Conservation (phyloP, 2,113 vertebrate species). For the Mormyrus lacerda region DNA sequence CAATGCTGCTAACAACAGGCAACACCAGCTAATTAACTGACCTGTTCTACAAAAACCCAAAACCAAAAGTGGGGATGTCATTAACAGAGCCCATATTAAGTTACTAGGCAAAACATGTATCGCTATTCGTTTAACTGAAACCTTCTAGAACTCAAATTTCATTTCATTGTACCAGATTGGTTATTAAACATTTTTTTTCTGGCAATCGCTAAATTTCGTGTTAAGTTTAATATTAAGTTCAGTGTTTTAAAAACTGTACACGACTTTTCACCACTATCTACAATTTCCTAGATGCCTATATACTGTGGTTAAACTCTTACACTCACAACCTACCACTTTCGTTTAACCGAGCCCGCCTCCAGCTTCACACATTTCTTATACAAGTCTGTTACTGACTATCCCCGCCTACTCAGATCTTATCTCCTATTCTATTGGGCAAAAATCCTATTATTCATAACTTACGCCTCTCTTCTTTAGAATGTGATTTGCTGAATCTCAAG, state of each 20-base stretch:
- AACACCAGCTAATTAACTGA: background rate
- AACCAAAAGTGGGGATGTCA: background rate
- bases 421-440: background rate
- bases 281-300: background rate
- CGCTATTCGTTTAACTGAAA: background rate
- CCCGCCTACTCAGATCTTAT: background rate
- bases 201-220: background rate
- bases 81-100: background rate
- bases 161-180: background rate
- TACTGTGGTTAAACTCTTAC: background rate
- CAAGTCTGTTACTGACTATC: background rate
- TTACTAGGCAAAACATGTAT: background rate
- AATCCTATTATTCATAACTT: background rate
- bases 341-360: background rate
- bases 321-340: background rate
- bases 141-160: background rate
- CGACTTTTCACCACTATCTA: background rate
- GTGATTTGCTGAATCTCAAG: constrained; percentile 7
- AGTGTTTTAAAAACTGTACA: background rate
- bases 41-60: background rate
- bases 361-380: background rate
- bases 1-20: background rate
- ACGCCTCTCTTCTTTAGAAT: too few relatives aligned
- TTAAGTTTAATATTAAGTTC: background rate
- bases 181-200: background rate